Conservation (phyloP, 2,888 invertebrate genomes). For the Mythimna loreyi region DNA sequence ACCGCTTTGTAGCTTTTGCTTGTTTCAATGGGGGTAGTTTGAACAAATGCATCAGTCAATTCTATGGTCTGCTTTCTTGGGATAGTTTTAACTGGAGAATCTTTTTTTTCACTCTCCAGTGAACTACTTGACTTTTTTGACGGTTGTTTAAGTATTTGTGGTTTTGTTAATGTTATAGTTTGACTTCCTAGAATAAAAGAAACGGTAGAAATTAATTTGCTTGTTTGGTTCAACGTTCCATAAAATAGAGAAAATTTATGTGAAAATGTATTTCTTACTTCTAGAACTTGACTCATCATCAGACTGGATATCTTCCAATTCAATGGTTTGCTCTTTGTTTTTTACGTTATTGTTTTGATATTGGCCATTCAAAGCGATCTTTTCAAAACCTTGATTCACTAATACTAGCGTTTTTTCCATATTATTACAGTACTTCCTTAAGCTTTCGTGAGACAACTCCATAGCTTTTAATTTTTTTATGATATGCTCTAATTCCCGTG, state of each 20-base stretch:
- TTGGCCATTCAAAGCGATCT: conserved; percentile 44
- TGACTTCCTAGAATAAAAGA: conserved; percentile 75
- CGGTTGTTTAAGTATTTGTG: conserved; percentile 72
- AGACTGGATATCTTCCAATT: conserved; percentile 80
- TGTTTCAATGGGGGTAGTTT: conserved; percentile 70
- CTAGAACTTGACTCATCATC: conserved; percentile 78
- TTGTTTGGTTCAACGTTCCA: not conserved
- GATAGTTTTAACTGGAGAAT: conserved; percentile 44
- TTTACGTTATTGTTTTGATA: conserved; percentile 57
- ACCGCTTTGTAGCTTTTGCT: conserved; percentile 64
- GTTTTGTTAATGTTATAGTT: conserved; percentile 80
- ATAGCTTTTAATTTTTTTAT: conserved; percentile 76
- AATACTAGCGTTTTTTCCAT: conserved; percentile 81
- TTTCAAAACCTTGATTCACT: conserved; percentile 81
- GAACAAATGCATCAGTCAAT: conserved; percentile 68
- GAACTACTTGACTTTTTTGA: conserved; percentile 30
- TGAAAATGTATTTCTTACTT: conserved; percentile 67
- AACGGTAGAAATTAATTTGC: not conserved
- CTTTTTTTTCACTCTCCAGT: conserved; percentile 28
- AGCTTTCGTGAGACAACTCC: conserved; percentile 75
- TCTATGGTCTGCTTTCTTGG: conserved; percentile 44
- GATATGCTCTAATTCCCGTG: conserved; percentile 77
- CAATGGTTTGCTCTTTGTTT: conserved; percentile 50
- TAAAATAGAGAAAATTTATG: not conserved
- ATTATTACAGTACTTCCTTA: conserved; percentile 76